These are phyloP conservation scores for Eledone cirrhosa DNA, from an alignment of 2,888 invertebrate species.

Conservation along the genomic window DNA sequence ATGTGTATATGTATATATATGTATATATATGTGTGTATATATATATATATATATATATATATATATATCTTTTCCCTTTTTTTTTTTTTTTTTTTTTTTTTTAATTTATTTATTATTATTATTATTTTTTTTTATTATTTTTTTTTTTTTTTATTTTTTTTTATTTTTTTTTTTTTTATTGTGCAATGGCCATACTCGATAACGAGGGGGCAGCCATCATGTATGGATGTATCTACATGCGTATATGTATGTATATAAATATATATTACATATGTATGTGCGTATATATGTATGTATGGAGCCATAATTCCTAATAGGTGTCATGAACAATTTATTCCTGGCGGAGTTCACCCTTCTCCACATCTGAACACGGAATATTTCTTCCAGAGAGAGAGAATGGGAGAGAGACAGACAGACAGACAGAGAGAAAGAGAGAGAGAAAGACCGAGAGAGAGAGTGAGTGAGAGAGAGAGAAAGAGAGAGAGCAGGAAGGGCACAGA, in stretches of 20 bases:
- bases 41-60: constrained; percentile 22
- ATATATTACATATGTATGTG: neutral
- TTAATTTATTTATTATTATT: constrained; percentile 1
- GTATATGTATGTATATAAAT: constrained; percentile 10
- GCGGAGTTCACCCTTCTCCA: no score
- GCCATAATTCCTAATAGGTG: no score
- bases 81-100: neutral
- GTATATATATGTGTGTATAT: constrained; percentile 19
- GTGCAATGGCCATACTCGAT: neutral
- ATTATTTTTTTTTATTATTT: neutral
- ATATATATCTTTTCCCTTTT: neutral
- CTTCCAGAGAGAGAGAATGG: no score
- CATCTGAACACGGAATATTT: no score
- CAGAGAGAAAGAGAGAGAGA: no score
- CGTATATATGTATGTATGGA: neutral
- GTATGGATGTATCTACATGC: neutral
- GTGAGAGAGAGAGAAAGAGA: neutral
- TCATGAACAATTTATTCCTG: no score
- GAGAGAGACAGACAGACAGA: no score
- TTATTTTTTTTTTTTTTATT: neutral
- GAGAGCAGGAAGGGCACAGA: neutral
- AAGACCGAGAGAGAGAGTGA: no score
- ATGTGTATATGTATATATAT: constrained; percentile 22
- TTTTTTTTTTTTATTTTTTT: neutral
- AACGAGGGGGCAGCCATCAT: no score